phyloP scores from a whole-genome alignment of 2,113 vertebrate species.

The Paralichthys olivaceus region DNA sequence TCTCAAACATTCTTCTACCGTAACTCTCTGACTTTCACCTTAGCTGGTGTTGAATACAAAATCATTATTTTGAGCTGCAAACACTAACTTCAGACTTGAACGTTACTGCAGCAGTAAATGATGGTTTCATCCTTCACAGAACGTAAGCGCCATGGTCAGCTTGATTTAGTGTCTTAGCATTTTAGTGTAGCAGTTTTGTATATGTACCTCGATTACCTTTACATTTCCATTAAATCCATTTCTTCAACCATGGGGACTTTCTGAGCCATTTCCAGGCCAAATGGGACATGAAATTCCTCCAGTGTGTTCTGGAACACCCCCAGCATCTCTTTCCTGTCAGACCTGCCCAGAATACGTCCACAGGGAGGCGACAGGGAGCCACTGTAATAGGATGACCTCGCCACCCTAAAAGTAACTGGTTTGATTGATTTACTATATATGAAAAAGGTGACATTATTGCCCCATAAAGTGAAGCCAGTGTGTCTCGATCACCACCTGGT shows the following conservation, averaged over 20 bases:
- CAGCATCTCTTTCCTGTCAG: background rate
- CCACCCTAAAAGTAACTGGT: background rate
- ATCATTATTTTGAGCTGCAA: background rate
- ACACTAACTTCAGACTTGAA: background rate
- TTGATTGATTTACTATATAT: background rate
- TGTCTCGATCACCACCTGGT: background rate
- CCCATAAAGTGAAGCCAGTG: background rate
- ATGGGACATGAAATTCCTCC: conserved; percentile 18
- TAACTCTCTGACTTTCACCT: too few species aligned
- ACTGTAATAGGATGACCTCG: background rate
- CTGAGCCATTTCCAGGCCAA: conserved; percentile 14
- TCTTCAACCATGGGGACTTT: background rate
- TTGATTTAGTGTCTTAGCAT: conserved; percentile 4
- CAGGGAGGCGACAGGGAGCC: background rate
- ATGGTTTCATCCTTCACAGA: background rate
- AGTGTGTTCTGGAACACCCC: conserved; percentile 2
- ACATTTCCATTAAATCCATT: background rate
- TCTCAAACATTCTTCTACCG: background rate
- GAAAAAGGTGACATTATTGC: background rate
- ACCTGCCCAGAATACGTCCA: background rate
- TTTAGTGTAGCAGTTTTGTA: background rate
- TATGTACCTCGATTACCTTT: background rate
- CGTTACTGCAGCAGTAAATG: background rate
- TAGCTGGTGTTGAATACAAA: too few species aligned
- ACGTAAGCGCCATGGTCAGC: background rate